These are phyloP conservation scores for Panurus biarmicus DNA, from an alignment of 2,113 vertebrate species.

Conservation along the genomic window DNA sequence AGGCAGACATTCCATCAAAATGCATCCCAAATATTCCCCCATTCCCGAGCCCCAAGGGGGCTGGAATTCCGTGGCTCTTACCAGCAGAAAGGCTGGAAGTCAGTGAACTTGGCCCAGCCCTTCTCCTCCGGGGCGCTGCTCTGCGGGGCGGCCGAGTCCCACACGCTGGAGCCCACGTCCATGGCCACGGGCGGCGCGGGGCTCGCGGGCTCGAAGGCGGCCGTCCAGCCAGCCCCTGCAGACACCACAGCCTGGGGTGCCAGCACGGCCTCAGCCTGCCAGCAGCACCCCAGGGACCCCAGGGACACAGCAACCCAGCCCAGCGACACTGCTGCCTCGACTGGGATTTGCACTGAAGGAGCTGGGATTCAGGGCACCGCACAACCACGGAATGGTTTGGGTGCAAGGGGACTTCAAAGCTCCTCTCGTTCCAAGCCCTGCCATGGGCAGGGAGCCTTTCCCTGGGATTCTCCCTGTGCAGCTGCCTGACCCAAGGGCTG, in stretches of 20 bases:
- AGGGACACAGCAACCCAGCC: background rate
- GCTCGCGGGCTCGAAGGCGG: constrained; percentile 74
- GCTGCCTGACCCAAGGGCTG: no score
- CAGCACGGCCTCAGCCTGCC: no score
- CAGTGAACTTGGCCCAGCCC: constrained; percentile 88
- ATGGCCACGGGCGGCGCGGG: constrained; percentile 56
- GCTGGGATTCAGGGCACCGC: no score
- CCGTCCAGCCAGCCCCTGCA: constrained; percentile 77
- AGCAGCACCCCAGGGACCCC: background rate
- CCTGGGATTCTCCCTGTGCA: no score
- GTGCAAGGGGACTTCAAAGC: no score
- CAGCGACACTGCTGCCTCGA: no score
- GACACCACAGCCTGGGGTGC: background rate
- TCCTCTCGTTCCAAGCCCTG: no score
- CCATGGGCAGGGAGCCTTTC: no score
- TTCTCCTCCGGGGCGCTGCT: constrained; percentile 64
- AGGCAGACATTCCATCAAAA: rapidly evolving
- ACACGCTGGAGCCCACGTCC: constrained; percentile 74
- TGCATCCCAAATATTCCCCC: rapidly evolving
- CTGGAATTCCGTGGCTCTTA: background rate
- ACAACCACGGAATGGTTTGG: no score
- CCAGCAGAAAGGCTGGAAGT: constrained; percentile 93
- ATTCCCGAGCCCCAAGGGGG: rapidly evolving
- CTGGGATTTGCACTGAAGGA: no score
- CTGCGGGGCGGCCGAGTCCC: constrained; percentile 66